A percentile compares a stretch with the other conserved stretches of the same genome.
Conservation (phyloP, 2,888 invertebrate species). For the Ichneumoninae sp. region DNA sequence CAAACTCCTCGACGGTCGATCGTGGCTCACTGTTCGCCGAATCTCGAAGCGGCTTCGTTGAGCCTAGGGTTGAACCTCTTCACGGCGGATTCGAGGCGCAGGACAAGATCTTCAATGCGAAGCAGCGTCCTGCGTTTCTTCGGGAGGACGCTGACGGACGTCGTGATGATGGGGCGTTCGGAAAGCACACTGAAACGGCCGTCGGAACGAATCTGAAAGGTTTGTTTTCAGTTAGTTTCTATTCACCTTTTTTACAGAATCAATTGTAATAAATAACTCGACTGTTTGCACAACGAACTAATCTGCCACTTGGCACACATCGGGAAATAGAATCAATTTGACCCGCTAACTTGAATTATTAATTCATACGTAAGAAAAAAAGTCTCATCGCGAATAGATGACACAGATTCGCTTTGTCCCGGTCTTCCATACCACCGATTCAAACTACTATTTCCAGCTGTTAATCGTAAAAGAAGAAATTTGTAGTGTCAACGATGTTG, state of each 20-base stretch:
- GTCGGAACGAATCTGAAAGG: constrained; percentile 14
- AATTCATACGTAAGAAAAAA: neutral
- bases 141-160: neutral
- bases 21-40: constrained; percentile 9
- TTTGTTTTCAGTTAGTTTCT: neutral
- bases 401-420: neutral
- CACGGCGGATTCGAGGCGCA: constrained; percentile 9
- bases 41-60: constrained; percentile 23
- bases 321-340: neutral
- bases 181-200: neutral
- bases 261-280: neutral
- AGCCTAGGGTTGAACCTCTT: constrained; percentile 15
- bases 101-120: neutral
- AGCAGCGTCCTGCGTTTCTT: neutral
- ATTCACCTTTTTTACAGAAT: neutral
- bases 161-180: neutral
- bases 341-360: neutral
- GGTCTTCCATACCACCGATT: neutral
- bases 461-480: neutral
- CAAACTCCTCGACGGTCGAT: constrained; percentile 5
- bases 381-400: neutral
- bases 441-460: neutral
- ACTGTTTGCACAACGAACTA: neutral
- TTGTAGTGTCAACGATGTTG: neutral
- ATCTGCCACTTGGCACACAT: neutral